These are phyloP conservation scores for Ammodramus savannarum DNA, from an alignment of 2,113 vertebrate species.

Conservation along the genomic window DNA sequence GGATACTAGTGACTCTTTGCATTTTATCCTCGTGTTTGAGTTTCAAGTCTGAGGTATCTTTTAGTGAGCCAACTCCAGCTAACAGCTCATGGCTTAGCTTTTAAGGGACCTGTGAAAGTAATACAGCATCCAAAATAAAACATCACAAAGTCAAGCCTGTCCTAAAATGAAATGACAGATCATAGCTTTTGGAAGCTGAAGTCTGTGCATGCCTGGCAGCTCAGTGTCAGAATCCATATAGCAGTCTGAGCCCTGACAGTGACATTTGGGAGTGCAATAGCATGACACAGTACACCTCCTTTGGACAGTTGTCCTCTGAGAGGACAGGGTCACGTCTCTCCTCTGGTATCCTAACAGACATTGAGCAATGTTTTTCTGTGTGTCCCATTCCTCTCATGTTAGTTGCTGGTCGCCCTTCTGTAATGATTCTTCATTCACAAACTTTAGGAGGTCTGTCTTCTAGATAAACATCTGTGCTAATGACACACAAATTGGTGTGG, in stretches of 20 bases:
- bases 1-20: not conserved
- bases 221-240: not conserved
- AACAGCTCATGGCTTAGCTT: not conserved
- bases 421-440: not conserved
- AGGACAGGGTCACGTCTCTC: not conserved
- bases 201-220: not conserved
- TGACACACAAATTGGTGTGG: not conserved
- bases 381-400: not conserved
- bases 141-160: not conserved
- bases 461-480: not conserved
- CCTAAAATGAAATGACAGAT: not conserved
- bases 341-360: not conserved
- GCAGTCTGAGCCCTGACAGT: not conserved
- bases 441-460: not conserved
- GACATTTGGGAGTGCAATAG: not conserved
- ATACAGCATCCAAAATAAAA: not conserved
- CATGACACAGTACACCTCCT: not conserved
- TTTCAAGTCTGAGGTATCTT: not conserved
- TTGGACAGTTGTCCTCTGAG: accelerated
- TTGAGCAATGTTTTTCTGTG: not conserved
- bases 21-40: not conserved
- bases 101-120: not conserved
- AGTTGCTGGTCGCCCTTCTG: not conserved
- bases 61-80: not conserved
- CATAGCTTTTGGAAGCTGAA: not conserved